Evolutionary conservation across 2,888 invertebrate species (phyloP).

Genomic region (Pogonocherus hispidulus): DNA sequence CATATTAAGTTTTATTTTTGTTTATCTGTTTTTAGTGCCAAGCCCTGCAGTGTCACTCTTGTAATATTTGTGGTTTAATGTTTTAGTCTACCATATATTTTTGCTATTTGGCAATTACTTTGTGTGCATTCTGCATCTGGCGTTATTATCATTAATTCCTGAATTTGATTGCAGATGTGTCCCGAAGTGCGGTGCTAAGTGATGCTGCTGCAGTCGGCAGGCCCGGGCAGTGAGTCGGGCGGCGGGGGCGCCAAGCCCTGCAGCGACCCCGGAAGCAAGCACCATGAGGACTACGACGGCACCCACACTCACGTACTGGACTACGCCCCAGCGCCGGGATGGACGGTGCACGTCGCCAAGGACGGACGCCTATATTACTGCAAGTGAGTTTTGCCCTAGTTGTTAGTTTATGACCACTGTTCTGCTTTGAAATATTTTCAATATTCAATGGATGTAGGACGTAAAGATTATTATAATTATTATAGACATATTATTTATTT

Average conservation of each 20-base stretch:
- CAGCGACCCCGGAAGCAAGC: constrained; percentile 43
- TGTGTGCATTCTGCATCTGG: too few relatives aligned
- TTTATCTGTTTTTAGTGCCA: too few relatives aligned
- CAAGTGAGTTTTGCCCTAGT: constrained; percentile 76
- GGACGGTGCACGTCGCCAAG: constrained; percentile 84
- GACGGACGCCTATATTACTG: constrained; percentile 90
- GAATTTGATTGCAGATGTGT: constrained; percentile 32
- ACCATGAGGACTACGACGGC: constrained; percentile 44
- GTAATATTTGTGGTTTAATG: too few relatives aligned
- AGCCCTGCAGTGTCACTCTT: too few relatives aligned
- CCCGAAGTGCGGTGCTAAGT: constrained; percentile 32
- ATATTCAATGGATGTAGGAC: too few relatives aligned
- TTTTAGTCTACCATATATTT: too few relatives aligned
- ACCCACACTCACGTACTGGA: constrained; percentile 66
- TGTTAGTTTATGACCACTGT: too few relatives aligned
- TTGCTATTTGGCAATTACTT: too few relatives aligned
- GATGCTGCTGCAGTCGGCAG: constrained; percentile 57
- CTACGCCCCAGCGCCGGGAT: constrained; percentile 73
- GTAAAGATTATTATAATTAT: too few relatives aligned
- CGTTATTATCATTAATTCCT: background rate
- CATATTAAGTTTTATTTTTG: too few relatives aligned
- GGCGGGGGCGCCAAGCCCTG: constrained; percentile 48
- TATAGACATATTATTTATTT: too few relatives aligned
- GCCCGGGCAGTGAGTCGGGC: constrained; percentile 52
- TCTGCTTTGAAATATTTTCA: too few relatives aligned